Percentiles rank a stretch among this genome's conserved stretches.
Evolutionary conservation across 1,140 invertebrate genomes (phyloP).

Genomic region (Hestina assimilis): DNA sequence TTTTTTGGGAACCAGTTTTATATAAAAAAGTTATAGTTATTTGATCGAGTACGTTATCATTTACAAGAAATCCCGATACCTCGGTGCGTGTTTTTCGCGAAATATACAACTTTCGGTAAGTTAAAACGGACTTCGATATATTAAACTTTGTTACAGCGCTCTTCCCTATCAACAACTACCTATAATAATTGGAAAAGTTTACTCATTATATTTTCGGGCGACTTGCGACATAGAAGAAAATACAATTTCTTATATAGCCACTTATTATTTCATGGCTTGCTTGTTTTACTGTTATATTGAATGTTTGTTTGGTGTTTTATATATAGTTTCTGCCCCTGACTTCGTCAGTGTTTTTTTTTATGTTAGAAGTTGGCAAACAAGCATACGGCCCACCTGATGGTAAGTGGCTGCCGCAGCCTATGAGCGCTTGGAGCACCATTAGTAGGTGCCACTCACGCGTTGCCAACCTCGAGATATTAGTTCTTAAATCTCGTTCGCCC

Average conservation of each 20-base stretch:
- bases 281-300: background rate
- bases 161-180: constrained; percentile 58
- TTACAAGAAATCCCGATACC: background rate
- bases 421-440: too few relatives aligned
- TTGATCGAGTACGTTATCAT: background rate
- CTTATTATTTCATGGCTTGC: background rate
- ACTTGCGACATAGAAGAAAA: constrained; percentile 24
- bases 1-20: too few relatives aligned
- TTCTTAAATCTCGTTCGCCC: too few relatives aligned
- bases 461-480: too few relatives aligned
- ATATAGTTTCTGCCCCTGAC: too few relatives aligned
- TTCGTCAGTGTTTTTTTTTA: too few relatives aligned
- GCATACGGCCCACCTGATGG: too few relatives aligned
- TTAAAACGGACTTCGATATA: constrained; percentile 19
- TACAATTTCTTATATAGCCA: background rate
- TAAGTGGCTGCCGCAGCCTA: too few relatives aligned
- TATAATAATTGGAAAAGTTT: constrained; percentile 71
- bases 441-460: too few relatives aligned
- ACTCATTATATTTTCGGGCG: constrained; percentile 64
- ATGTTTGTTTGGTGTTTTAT: too few relatives aligned
- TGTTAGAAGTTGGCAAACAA: too few relatives aligned
- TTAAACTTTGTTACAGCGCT: constrained; percentile 40
- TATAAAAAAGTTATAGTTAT: background rate
- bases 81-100: background rate
- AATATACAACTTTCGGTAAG: constrained; percentile 2